Conservation (phyloP, 2,888 invertebrate species). For the Dynastes tityus region DNA sequence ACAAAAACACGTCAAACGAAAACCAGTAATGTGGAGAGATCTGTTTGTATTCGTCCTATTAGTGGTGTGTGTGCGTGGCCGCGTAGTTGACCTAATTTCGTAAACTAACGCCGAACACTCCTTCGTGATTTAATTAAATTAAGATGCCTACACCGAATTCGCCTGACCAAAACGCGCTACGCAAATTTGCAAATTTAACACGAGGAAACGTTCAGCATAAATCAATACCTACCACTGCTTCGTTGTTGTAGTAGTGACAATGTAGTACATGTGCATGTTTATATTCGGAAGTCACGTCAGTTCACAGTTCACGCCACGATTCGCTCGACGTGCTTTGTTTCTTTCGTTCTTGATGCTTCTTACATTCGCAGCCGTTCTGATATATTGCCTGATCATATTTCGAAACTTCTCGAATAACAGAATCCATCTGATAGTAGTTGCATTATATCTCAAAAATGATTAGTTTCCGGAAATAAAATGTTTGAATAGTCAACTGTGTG, state of each 20-base stretch:
- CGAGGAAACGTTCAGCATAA: conserved; percentile 35
- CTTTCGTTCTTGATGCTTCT: conserved; percentile 35
- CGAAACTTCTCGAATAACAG: conserved; percentile 58
- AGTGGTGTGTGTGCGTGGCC: conserved; percentile 29
- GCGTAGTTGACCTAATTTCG: conserved; percentile 38
- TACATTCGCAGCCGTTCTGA: conserved; percentile 60
- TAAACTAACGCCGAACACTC: conserved; percentile 33
- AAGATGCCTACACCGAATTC: conserved; percentile 34
- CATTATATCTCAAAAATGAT: too few species aligned
- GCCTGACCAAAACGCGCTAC: conserved; percentile 37
- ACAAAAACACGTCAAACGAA: conserved; percentile 12
- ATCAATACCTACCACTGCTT: conserved; percentile 16
- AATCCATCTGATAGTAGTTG: too few species aligned
- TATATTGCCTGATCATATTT: conserved; percentile 66
- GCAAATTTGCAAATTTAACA: conserved; percentile 42
- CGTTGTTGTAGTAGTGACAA: conserved; percentile 13
- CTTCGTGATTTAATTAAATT: conserved; percentile 44
- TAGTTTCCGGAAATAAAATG: too few species aligned
- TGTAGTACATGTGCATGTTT: conserved; percentile 50
- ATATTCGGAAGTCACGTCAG: conserved; percentile 58
- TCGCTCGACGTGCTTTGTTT: conserved; percentile 59
- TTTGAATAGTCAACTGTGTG: too few species aligned
- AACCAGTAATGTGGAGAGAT: neutral
- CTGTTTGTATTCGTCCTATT: conserved; percentile 21
- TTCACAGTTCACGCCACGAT: conserved; percentile 60